Evolutionary conservation across 2,888 invertebrate species (phyloP), one percentile per base, ranked within the genome.

Genomic region (Patella caerulea): DNA sequence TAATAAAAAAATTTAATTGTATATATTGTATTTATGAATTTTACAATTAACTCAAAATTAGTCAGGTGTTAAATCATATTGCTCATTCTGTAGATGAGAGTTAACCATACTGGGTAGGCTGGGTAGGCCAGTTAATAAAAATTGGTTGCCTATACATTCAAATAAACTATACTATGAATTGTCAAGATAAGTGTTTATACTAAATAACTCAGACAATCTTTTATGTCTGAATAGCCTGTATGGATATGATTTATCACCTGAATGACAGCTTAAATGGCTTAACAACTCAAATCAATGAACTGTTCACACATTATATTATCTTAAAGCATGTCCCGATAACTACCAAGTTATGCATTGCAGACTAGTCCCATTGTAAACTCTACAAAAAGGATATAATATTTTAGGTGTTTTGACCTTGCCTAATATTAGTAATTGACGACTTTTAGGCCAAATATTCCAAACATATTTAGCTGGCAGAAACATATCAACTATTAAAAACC

Each of bases 41-140:
- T 75, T 75, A 73, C 73, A 79, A 65, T 73, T n/a, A 45, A 24
- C 9, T 45, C 3, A 65, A 74, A 70, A 73, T 56, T 75, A 75
- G 34, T 12, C 45, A 19, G 65, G 75, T 73, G 53, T 73, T 73
- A 73, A n/a, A 73, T 53, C 19, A 29, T 73, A n/a, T 45, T 53
- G 3, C 19, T 73, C 34, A 34, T 34, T 34, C 34, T 34, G 34
- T 45, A 9, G 1, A 45, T 4, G 7, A 5, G 7, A 45, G 45
- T 9, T 9, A 45, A 45, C 1, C 45, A 45, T 45, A 45, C 45
- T 45, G 9, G 9, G 7, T 45, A 45, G 45, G 45, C 45, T 45
- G 9, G 9, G 7, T 45, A 45, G 45, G 45, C 45, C 45, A 45
- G 45, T 54, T 73, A 29, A 73, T 19, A 45, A 65, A 19, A 11